Evolutionary conservation across 2,888 invertebrate genomes (phyloP), one percentile per base, ranked within the genome.

Genomic region (Caenorhabditis plicata): DNA sequence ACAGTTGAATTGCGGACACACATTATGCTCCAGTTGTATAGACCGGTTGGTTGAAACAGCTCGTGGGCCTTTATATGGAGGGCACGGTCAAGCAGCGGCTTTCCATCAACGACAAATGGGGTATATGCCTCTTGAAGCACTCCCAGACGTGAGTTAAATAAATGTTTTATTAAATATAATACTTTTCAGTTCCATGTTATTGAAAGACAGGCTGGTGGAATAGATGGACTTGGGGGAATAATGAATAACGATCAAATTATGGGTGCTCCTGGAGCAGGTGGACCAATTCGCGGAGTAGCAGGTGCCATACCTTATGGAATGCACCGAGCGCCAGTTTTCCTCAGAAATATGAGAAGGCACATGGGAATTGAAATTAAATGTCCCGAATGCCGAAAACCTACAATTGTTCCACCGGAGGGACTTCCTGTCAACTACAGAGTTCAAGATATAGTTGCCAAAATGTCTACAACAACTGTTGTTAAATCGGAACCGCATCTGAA

Each of bases 1-100:
- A 17, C 68, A 68, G 26, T 36, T 68, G 33, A 44, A 35, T 9
- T 68, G 68, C 32, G 68, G 68, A n/a, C 68, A 68, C 43, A 63
- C 68, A 0, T 25, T 63, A 2, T 68, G 68, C 31, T 22, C 54
- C 2, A 41, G 36, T 0, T 68, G 68, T 43, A 41, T 65, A 29
- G 57, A 52, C 20, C 17, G 41, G 44, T 20, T 68, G 41, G 68
- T 55, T 33, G 42, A 42, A 42, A 20, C 13, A 17, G 42, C 42
- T 19, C 42, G 42, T 29, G 42, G 3, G 9, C 15, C 29, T 33
- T 8, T 20, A 11, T 15, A 23, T 42, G 27, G 11, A 22, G 15
- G 9, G 23, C 11, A 23, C 11, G 15, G 23, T 23, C 23, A 32
- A 32, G 20, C 39, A 39, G 22, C 25, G 3, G n/a, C 25, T 11